Evolutionary conservation across 2,797 vertebrate species (phyloP).

Genomic region (Eulemur mongoz): DNA sequence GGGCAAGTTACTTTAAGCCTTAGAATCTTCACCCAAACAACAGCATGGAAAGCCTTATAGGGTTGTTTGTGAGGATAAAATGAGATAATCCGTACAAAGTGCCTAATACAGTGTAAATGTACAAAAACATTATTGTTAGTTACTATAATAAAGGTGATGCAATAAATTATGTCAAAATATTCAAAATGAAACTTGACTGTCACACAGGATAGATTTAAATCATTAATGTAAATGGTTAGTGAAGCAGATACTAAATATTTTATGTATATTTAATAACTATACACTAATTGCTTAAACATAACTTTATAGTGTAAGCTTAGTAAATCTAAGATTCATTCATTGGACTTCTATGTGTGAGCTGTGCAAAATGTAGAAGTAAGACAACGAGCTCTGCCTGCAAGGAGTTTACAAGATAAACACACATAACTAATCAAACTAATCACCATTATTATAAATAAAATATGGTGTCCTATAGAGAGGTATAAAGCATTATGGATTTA

Average conservation of each 20-base stretch:
- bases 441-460: not conserved
- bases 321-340: not conserved
- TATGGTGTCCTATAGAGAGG: not conserved
- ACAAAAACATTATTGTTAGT: not conserved
- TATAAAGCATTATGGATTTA: not conserved
- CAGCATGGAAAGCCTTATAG: not conserved
- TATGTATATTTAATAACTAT: not conserved
- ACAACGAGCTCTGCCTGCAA: not conserved
- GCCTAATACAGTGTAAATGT: not conserved
- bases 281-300: not conserved
- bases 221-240: not conserved
- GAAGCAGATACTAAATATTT: not conserved
- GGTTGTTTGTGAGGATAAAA: not conserved
- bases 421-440: not conserved
- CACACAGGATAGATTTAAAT: not conserved
- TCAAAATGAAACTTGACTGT: not conserved
- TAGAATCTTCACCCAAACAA: not conserved
- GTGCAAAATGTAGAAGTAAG: not conserved
- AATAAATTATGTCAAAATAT: not conserved
- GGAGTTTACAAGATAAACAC: not conserved
- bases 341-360: not conserved
- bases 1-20: not conserved
- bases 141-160: not conserved
- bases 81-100: not conserved
- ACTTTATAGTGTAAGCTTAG: not conserved